Evolutionary conservation across 2,113 vertebrate genomes (phyloP).

Genomic region (Mungos mungo): DNA sequence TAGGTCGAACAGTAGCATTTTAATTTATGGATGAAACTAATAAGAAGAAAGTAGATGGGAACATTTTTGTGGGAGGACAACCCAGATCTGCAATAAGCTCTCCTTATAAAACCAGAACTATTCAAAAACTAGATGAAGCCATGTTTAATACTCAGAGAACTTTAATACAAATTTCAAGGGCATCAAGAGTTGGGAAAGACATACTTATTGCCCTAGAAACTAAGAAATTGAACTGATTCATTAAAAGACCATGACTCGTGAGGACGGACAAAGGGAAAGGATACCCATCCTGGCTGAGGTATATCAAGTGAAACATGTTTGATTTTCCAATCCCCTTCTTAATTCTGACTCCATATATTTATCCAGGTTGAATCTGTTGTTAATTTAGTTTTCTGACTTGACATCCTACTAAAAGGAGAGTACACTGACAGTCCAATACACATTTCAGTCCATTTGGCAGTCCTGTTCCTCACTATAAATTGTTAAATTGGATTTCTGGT

Average conservation of each 20-base stretch:
- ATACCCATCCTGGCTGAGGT: background rate
- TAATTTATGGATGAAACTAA: background rate
- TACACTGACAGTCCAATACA: slow-evolving; percentile 28
- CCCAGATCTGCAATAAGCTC: background rate
- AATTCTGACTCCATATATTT: slow-evolving; percentile 46
- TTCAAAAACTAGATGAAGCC: background rate
- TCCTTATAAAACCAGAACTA: slow-evolving; percentile 13
- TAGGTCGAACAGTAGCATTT: background rate
- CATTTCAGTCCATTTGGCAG: slow-evolving; percentile 42
- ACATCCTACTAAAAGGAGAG: slow-evolving; percentile 24
- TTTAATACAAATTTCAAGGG: slow-evolving; percentile 6
- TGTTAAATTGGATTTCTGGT: slow-evolving; percentile 31
- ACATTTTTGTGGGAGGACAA: background rate
- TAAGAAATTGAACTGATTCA: background rate
- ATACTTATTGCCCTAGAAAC: slow-evolving; percentile 2
- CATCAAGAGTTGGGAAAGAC: background rate
- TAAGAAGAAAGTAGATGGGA: background rate
- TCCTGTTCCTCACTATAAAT: slow-evolving; percentile 39
- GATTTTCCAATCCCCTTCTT: background rate
- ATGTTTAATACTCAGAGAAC: background rate
- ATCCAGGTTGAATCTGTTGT: slow-evolving; percentile 23
- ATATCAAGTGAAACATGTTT: slow-evolving; percentile 39
- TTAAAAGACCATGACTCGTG: slow-evolving; percentile 25
- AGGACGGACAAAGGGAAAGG: background rate
- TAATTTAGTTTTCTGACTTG: slow-evolving; percentile 60